Evolutionary conservation across 1,140 invertebrate species (phyloP), one percentile per base, ranked within the genome.

Genomic region (Hyles vespertilio): DNA sequence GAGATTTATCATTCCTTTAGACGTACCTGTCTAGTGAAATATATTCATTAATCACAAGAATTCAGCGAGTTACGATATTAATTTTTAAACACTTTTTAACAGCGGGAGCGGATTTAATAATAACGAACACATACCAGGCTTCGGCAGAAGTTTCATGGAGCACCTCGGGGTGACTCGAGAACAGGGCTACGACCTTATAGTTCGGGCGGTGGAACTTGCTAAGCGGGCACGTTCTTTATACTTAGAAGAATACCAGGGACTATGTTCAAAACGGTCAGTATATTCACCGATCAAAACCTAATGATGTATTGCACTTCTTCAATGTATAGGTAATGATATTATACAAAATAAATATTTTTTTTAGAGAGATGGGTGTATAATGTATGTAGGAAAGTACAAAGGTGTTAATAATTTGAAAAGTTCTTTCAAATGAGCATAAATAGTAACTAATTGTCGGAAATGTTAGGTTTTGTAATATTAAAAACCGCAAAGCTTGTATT

Each of bases 51-150:
- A 32, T 22, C 32, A 9, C 3, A 3, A 48, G 10, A 32, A 8
- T n/a, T 11, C 34, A 32, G 12, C 6, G 6, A 44, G 36, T n/a
- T 54, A 8, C 3, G 22, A 5, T 43, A 45, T 43, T 45, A 43
- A 22, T 54, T 54, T 12, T 54, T 43, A 22, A 34, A 34, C 33
- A 34, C 32, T 68, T 57, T 61, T 87, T 84, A n/a, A 65, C 89
- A 93, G 95, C 94, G 72, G 97, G 97, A 3, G 93, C 96, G 10
- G 93, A 98, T 74, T 89, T 98, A 34, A 94, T 98, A 49, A 92
- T 94, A 63, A 97, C 96, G 4, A 95, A 95, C 60, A 97, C 96
- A 2, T 98, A 98, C 79, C 97, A 98, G 89, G 95, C 96, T 0
- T 95, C 94, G 8, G 88, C 97, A 47, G 91, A 92, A 22, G 96